Conservation (phyloP, 2,113 vertebrate species). For the Echinops telfairi region DNA sequence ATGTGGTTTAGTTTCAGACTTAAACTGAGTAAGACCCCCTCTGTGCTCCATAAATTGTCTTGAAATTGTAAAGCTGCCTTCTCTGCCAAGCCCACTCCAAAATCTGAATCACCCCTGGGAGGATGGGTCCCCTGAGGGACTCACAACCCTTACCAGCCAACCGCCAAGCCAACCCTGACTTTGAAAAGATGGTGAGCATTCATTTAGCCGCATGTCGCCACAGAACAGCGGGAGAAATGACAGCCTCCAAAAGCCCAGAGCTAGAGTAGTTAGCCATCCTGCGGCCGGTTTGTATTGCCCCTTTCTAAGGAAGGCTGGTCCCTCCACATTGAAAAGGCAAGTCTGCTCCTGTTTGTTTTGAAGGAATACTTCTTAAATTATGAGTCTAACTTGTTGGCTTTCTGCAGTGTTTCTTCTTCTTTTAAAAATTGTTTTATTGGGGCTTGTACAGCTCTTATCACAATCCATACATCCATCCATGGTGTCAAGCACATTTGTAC, state of each 20-base stretch:
- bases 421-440: neutral
- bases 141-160: conserved; percentile 17
- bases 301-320: conserved; percentile 49
- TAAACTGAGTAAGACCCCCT: neutral
- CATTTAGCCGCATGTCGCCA: conserved; percentile 40
- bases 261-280: conserved; percentile 24
- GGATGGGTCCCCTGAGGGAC: neutral
- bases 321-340: conserved; percentile 29
- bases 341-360: conserved; percentile 55
- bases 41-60: conserved; percentile 25
- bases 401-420: neutral
- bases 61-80: conserved; percentile 46
- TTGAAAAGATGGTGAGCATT: conserved; percentile 52
- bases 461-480: no score
- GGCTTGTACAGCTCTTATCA: no score
- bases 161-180: neutral
- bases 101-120: neutral
- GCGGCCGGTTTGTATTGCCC: conserved; percentile 21
- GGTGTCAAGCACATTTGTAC: no score
- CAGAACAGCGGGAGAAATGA: conserved; percentile 34
- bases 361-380: neutral
- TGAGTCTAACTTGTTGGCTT: neutral
- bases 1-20: conserved; percentile 49
- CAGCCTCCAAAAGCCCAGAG: neutral
- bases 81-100: neutral